Percentiles rank a stretch among this genome's conserved stretches.
Evolutionary conservation across 2,797 vertebrate species (phyloP).

Genomic region (Crossoptilon crossoptilon): DNA sequence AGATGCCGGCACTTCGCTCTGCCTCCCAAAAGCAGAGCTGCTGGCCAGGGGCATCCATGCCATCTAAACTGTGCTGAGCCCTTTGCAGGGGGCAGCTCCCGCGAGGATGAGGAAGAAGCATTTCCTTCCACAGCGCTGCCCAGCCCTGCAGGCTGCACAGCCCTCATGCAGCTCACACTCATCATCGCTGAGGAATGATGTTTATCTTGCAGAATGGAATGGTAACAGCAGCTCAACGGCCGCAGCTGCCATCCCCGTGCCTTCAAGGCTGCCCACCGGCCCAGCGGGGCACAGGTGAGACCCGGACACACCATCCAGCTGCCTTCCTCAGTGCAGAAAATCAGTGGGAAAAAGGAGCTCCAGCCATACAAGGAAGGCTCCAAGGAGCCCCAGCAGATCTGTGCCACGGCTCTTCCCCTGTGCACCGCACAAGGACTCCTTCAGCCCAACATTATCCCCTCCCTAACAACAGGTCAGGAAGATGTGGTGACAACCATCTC

Average conservation of each 20-base stretch:
- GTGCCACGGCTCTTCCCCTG: fast-evolving
- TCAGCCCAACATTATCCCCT: not conserved
- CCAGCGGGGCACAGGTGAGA: not conserved
- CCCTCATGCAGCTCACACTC: not conserved
- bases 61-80: not conserved
- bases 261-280: not conserved
- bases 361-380: not conserved
- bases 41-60: not conserved
- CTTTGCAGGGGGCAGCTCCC: not conserved
- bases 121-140: not conserved
- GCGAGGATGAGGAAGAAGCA: not conserved
- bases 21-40: not conserved
- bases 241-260: not conserved
- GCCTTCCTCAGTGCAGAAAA: not conserved
- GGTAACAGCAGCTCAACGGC: not conserved
- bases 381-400: fast-evolving
- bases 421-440: fast-evolving
- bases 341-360: not conserved
- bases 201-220: not conserved
- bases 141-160: fast-evolving
- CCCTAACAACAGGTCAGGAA: fast-evolving
- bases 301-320: not conserved
- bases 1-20: fast-evolving
- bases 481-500: not conserved
- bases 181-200: not conserved